These are phyloP conservation scores for Chrysolina haemoptera DNA, from an alignment of 2,888 invertebrate genomes.

Conservation along the genomic window DNA sequence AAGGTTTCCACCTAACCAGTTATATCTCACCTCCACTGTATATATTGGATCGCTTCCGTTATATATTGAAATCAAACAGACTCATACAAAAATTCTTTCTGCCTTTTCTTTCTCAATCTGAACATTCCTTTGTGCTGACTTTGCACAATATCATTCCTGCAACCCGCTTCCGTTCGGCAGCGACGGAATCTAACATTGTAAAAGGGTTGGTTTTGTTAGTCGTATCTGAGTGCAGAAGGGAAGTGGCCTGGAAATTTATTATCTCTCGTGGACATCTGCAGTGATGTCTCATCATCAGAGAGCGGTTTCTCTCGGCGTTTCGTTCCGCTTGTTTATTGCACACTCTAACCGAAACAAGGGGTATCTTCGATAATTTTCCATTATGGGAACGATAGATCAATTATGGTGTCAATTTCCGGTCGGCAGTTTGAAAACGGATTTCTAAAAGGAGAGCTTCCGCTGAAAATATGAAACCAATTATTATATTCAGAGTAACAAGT, in stretches of 20 bases:
- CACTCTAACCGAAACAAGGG: conserved; percentile 16
- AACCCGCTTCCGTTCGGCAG: not conserved
- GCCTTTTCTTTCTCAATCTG: not conserved
- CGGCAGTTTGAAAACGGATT: not conserved
- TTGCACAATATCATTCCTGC: conserved; percentile 10
- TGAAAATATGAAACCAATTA: not conserved
- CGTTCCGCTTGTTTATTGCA: conserved; percentile 21
- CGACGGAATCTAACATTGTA: conserved; percentile 48
- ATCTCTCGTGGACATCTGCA: conserved; percentile 20
- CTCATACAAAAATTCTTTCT: not conserved
- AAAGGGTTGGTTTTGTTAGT: conserved; percentile 51
- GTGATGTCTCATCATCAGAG: conserved; percentile 22
- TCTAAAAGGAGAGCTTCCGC: not conserved
- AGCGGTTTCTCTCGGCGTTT: conserved; percentile 19
- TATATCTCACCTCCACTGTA: too few species aligned
- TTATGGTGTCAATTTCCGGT: conserved; percentile 2
- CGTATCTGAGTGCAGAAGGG: conserved; percentile 40
- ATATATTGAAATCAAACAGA: conserved; percentile 4
- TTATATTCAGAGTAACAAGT: too few species aligned
- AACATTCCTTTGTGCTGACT: conserved; percentile 15
- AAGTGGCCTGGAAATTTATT: conserved; percentile 21
- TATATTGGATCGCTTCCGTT: too few species aligned
- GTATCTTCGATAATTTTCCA: conserved; percentile 8
- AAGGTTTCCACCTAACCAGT: too few species aligned
- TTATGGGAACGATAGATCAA: conserved; percentile 19